Base-by-base conservation (phyloP, 2,888 invertebrate species). In the Bombylius discolor region DNA sequence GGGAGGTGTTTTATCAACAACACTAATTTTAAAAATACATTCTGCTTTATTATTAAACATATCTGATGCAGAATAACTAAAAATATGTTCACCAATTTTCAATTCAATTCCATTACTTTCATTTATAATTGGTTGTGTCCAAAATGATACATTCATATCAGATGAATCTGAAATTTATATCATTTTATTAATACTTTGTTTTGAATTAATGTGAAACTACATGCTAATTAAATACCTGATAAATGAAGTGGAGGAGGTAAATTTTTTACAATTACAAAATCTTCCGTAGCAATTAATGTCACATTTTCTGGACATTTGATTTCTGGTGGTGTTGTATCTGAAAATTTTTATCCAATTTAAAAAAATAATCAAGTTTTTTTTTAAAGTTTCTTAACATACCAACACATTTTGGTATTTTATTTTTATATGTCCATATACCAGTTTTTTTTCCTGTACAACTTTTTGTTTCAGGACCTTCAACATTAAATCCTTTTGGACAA, bases 11-110 rank as follows among this genome's bases (percentile, higher is more conserved):
- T 68, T 68, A 66, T 83, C 81, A 58, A 73, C 58, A 23, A 85
- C 79, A 51, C 70, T 75, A 11, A 85, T 74, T 32, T 70, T 74
- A 63, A 85, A 83, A 58, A 74, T 75, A 64, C 85, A 85, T 56
- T 77, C 76, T 0, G 78, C 81, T 60, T 74, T 76, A 66, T 85
- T 85, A 47, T 78, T 77, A 57, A 76, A 78, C 3, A 74, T 67
- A 69, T 85, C 85, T 62, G 80, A 79, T 0, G 83, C 83, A 12
- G 77, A 75, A 67, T 84, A 84, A 0, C 77, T 78, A n/a, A 85
- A 76, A 12, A 68, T 68, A 5, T 80, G 80, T 32, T 67, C 66
- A 1, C 84, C 84, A 60, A 83, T 79, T 58, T 77, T 77, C 50
- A 82, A 77, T 63, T 77, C 77, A 51, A 79, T 67, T 12, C 68